phyloP scores from a whole-genome alignment of 2,113 vertebrate species.

The Tupaia tana region DNA sequence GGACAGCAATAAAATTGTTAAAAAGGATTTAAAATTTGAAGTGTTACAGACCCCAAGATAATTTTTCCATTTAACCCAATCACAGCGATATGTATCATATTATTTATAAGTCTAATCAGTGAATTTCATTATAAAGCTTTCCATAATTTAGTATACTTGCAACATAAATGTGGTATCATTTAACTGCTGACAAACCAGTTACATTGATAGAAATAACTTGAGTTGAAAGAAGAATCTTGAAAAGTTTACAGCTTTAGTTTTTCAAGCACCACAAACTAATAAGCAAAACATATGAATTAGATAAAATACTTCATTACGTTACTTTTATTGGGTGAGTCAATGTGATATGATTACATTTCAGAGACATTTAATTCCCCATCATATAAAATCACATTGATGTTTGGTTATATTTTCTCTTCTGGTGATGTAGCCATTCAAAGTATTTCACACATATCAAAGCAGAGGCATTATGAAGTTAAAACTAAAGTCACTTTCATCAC shows the following conservation, averaged over 20 bases:
- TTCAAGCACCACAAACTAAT: slow-evolving; percentile 76
- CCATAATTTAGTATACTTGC: slow-evolving; percentile 63
- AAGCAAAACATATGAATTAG: slow-evolving; percentile 80
- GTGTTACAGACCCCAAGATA: slow-evolving; percentile 5
- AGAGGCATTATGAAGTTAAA: slow-evolving; percentile 72
- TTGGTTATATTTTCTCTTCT: slow-evolving; percentile 79
- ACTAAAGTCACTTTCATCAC: slow-evolving; percentile 82
- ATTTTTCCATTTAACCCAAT: slow-evolving; percentile 63
- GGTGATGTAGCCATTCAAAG: slow-evolving; percentile 76
- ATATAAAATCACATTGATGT: slow-evolving; percentile 72
- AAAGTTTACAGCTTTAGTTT: slow-evolving; percentile 73
- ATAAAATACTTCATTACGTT: slow-evolving; percentile 68
- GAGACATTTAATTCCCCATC: slow-evolving; percentile 66
- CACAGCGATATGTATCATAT: slow-evolving; percentile 51
- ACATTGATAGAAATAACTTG: slow-evolving; percentile 69
- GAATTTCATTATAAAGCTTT: slow-evolving; percentile 68
- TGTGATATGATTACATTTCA: slow-evolving; percentile 76
- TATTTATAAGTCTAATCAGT: slow-evolving; percentile 74
- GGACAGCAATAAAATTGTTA: background rate
- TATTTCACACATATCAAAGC: slow-evolving; percentile 72
- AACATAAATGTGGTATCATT: slow-evolving; percentile 69
- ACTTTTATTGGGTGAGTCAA: slow-evolving; percentile 79
- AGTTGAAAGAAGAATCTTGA: slow-evolving; percentile 71
- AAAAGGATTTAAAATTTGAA: slow-evolving; percentile 48
- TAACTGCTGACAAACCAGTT: slow-evolving; percentile 72